These are phyloP conservation scores for Drosophila tanythrix DNA, from an alignment of 2,888 invertebrate species.

Conservation along the genomic window DNA sequence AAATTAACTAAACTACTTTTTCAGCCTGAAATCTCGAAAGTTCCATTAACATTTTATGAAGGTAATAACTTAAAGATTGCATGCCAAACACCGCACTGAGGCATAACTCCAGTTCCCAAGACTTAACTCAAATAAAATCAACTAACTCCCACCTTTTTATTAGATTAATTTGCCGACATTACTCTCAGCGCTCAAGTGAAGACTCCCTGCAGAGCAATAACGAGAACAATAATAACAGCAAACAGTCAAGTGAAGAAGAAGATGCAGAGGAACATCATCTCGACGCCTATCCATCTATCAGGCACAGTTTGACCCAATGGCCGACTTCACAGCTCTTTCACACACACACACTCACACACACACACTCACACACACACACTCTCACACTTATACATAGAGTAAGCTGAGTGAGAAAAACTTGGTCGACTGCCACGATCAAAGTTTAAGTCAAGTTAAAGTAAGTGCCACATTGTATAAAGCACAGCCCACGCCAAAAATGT, in stretches of 20 bases:
- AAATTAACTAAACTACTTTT: neutral
- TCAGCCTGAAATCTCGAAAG: conserved; percentile 14
- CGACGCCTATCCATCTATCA: conserved; percentile 75
- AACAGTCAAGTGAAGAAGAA: conserved; percentile 22
- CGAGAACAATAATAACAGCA: conserved; percentile 22
- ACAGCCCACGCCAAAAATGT: conserved; percentile 51
- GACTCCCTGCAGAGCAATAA: conserved; percentile 61
- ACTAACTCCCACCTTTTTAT: conserved; percentile 73
- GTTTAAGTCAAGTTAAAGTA: conserved; percentile 51
- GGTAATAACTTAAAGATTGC: conserved; percentile 60
- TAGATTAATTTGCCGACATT: conserved; percentile 77
- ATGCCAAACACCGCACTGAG: conserved; percentile 24
- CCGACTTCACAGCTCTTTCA: conserved; percentile 78
- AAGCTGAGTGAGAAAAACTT: conserved; percentile 40
- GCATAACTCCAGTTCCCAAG: conserved; percentile 50
- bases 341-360: conserved; percentile 24
- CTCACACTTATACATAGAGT: neutral
- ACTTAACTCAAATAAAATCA: conserved; percentile 25
- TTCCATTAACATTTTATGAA: conserved; percentile 60
- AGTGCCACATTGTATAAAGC: conserved; percentile 30
- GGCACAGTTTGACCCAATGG: conserved; percentile 75
- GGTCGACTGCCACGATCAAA: conserved; percentile 68
- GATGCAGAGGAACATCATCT: conserved; percentile 50
- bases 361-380: neutral
- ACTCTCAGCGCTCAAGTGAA: conserved; percentile 63